phyloP scores from a whole-genome alignment of 1,140 invertebrate species.

The Drosophila bipectinata region DNA sequence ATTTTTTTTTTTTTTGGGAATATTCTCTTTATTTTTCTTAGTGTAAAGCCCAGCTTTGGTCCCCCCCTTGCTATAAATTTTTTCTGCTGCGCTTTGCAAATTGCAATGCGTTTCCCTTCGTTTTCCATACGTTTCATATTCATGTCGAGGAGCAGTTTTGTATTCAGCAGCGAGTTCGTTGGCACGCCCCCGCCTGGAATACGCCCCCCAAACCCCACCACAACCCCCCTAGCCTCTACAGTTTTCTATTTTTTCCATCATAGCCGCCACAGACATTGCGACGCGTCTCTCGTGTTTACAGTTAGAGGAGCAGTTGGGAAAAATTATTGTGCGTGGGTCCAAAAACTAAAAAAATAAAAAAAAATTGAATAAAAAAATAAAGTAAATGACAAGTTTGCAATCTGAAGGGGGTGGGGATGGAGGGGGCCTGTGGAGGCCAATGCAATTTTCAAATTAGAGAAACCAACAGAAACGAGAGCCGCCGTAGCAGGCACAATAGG shows the following conservation, averaged over 20 bases:
- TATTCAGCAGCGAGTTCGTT: conserved; percentile 55
- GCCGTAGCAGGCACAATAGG: conserved; percentile 44
- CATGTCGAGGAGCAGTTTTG: conserved; percentile 56
- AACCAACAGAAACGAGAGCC: conserved; percentile 28
- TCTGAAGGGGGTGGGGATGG: conserved; percentile 1
- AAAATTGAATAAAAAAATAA: not conserved
- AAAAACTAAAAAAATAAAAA: conserved; percentile 8
- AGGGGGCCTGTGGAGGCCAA: conserved; percentile 51
- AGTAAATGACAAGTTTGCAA: conserved; percentile 11
- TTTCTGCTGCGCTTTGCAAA: conserved; percentile 54
- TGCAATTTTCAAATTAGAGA: conserved; percentile 78
- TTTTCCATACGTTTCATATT: conserved; percentile 80
- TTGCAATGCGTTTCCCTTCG: conserved; percentile 70
- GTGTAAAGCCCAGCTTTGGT: conserved; percentile 10
- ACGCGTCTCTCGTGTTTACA: conserved; percentile 74
- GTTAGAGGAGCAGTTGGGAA: conserved; percentile 59
- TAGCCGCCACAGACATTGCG: conserved; percentile 62
- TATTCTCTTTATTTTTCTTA: not conserved
- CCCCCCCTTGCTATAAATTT: conserved; percentile 1
- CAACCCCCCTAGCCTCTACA: conserved; percentile 2
- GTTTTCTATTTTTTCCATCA: conserved; percentile 28
- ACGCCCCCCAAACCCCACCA: conserved; percentile 1
- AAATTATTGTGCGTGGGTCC: conserved; percentile 62
- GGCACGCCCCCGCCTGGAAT: conserved; percentile 44
- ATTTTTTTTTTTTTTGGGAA: too few species aligned